Conservation (phyloP, 1,140 invertebrate genomes). For the Trichonephila clavipes region DNA sequence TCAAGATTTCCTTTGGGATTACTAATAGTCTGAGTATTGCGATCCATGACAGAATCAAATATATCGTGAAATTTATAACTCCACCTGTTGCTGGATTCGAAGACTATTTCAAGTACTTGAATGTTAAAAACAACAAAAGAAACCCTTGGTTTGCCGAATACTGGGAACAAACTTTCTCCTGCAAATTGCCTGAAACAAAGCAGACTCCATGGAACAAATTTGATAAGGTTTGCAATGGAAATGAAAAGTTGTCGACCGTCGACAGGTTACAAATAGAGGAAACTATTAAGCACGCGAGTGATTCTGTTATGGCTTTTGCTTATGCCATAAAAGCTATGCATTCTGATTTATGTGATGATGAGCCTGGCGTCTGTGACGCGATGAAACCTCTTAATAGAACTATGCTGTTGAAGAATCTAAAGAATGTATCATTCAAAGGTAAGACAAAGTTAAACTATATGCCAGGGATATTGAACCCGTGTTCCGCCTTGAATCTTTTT, state of each 20-base stretch:
- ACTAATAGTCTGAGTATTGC: slow-evolving; percentile 94
- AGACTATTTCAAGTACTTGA: slow-evolving; percentile 92
- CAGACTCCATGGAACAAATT: slow-evolving; percentile 89
- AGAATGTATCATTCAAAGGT: slow-evolving; percentile 92
- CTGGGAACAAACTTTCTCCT: slow-evolving; percentile 94
- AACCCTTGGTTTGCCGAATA: slow-evolving; percentile 98
- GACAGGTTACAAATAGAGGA: slow-evolving; percentile 82
- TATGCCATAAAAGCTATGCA: slow-evolving; percentile 95
- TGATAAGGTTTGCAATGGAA: slow-evolving; percentile 82
- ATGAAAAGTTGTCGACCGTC: slow-evolving; percentile 85
- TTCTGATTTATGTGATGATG: slow-evolving; percentile 86
- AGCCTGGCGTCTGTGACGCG: slow-evolving; percentile 87
- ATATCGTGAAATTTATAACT: slow-evolving; percentile 94
- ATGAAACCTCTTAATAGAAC: slow-evolving; percentile 94
- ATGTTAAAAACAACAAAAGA: slow-evolving; percentile 91
- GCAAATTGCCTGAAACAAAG: slow-evolving; percentile 85
- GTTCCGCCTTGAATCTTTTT: too few species aligned
- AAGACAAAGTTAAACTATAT: slow-evolving; percentile 77
- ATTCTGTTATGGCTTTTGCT: slow-evolving; percentile 89
- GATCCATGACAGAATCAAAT: slow-evolving; percentile 91
- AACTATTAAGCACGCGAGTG: too few species aligned
- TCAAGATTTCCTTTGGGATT: slow-evolving; percentile 95
- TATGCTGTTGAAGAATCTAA: slow-evolving; percentile 90
- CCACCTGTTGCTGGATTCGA: slow-evolving; percentile 92
- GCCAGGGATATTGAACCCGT: too few species aligned